Base-by-base conservation (phyloP, 2,888 invertebrate species). In the Sialis lutaria region DNA sequence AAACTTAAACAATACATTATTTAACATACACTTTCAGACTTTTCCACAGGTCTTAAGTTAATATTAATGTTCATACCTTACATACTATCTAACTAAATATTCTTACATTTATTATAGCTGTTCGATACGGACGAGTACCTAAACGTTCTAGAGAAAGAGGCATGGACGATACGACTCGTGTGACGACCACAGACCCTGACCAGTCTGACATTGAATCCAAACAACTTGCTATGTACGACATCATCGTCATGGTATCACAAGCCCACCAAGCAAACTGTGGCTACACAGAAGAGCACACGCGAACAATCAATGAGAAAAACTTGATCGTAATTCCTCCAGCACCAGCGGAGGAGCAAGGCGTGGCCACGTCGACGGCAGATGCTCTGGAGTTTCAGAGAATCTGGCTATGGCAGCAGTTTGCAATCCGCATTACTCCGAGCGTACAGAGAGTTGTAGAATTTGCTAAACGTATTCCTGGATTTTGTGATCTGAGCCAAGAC, bases 391-490 rank as follows among this genome's bases (percentile, higher is more conserved):
- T 76, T 54, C 76, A 82, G 59, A 78, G 84, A 57, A 79, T 88
- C 53, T 73, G 82, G 69, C 75, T 93, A 61, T 95, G 93, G 90
- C 84, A 89, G 62, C 82, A 87, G 58, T 79, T 91, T 60, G 89
- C 93, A 9, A 54, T 75, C 44, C 81, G 85, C 51, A 80, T 93
- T 60, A 90, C 91, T 8, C 91, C 93, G 6, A 80, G 84, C 56
- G 90, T 96, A 47, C 89, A 91, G 60, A 82, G 86, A 64, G 86
- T 95, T 54, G 96, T 97, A 33, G 95, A 96, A 65, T 96, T 95
- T 64, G 92, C 92, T 47, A 97, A 97, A 67, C 74, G 87, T 56
- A 81, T 95, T 56, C 95, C 96, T 52, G 90, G 91, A 53, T 96
- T 96, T 71, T 76, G 81, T 60, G 80, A 82, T 54, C 76, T 96